phyloP scores from a whole-genome alignment of 2,113 vertebrate genomes.

The Hucho hucho region DNA sequence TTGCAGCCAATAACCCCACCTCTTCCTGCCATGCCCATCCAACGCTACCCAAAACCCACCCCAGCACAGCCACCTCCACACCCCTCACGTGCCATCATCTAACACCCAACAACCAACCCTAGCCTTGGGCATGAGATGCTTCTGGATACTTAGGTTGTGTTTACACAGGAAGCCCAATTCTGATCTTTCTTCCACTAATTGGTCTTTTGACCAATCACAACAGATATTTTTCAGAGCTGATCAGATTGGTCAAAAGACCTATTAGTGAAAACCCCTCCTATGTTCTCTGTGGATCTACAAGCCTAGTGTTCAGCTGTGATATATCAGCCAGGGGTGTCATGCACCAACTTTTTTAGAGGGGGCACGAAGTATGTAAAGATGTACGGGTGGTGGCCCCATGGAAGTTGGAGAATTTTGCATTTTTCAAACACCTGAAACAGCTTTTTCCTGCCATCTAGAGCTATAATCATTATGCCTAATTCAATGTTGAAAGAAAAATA shows the following conservation, averaged over 20 bases:
- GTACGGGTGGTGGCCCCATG: no score
- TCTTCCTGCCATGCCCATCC: constrained; percentile 17
- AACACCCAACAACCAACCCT: constrained; percentile 54
- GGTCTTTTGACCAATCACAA: no score
- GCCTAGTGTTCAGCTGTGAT: background rate
- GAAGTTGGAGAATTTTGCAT: constrained; percentile 13
- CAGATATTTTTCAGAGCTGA: no score
- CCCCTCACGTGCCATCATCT: constrained; percentile 47
- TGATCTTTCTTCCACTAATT: no score
- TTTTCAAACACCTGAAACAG: constrained; percentile 19
- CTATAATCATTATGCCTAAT: no score
- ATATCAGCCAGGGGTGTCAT: constrained; percentile 55
- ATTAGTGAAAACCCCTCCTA: background rate
- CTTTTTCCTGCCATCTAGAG: no score
- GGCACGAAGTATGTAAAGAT: no score
- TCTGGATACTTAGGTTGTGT: background rate
- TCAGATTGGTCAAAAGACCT: no score
- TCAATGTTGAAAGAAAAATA: no score
- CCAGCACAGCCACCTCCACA: background rate
- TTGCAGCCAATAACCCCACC: constrained; percentile 71
- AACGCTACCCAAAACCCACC: constrained; percentile 23
- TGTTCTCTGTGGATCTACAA: background rate
- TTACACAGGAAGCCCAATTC: no score
- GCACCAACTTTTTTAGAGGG: constrained; percentile 16
- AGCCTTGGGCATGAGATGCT: constrained; percentile 52